Percentiles rank a stretch among this genome's conserved stretches.
Conservation (phyloP, 1,140 invertebrate genomes). For the Drosophila seguyi region DNA sequence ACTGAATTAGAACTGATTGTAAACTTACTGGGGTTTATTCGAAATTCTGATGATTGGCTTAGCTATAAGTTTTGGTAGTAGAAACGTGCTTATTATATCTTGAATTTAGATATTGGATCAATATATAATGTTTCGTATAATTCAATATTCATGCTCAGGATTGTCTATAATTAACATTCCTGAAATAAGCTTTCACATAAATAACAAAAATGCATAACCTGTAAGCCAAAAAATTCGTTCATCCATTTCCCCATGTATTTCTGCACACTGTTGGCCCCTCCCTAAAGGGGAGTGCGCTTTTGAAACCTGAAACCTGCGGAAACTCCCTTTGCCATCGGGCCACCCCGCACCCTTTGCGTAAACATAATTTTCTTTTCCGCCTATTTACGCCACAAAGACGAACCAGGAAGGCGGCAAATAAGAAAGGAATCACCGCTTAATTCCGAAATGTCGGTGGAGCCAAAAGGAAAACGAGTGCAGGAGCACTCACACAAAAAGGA, state of each 20-base stretch:
- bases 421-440: slow-evolving; percentile 62
- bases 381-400: slow-evolving; percentile 75
- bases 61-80: neutral
- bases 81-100: neutral
- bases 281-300: slow-evolving; percentile 2
- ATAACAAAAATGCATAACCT: no score
- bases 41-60: neutral
- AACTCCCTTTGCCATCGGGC: no score
- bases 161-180: no score
- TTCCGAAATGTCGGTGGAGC: slow-evolving; percentile 59
- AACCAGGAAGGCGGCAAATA: slow-evolving; percentile 54
- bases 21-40: neutral
- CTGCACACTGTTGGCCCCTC: slow-evolving; percentile 14
- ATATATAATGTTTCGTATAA: no score
- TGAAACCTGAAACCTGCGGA: slow-evolving; percentile 35
- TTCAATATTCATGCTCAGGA: no score
- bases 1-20: neutral
- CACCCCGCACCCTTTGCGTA: slow-evolving; percentile 64
- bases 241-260: neutral
- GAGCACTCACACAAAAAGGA: slow-evolving; percentile 7
- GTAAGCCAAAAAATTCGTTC: no score
- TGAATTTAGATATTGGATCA: neutral
- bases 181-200: no score
- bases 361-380: slow-evolving; percentile 84
- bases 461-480: slow-evolving; percentile 47